Percentiles rank a stretch among this genome's conserved stretches.
phyloP scores from a whole-genome alignment of 2,113 vertebrate genomes.

The Scatophagus argus region DNA sequence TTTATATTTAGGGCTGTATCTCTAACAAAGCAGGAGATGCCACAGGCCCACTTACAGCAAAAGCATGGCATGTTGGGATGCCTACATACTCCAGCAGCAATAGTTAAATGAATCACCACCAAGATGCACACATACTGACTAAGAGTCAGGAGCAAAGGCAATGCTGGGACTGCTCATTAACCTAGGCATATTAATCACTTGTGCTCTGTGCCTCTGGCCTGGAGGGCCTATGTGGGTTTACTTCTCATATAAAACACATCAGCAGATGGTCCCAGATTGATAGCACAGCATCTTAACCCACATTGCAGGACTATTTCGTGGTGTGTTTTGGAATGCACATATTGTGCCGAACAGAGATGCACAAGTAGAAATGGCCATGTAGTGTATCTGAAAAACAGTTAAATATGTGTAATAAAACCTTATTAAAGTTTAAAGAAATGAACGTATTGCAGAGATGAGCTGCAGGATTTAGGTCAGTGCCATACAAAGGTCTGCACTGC shows the following conservation, averaged over 20 bases:
- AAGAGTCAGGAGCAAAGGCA: conserved; percentile 57
- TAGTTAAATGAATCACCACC: conserved; percentile 64
- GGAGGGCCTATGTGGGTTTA: conserved; percentile 61
- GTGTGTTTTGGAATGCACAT: conserved; percentile 7
- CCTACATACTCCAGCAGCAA: conserved; percentile 55
- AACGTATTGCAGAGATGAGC: conserved; percentile 73
- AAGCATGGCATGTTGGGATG: conserved; percentile 33
- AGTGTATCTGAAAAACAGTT: conserved; percentile 59
- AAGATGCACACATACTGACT: conserved; percentile 59
- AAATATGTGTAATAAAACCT: conserved; percentile 77
- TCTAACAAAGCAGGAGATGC: conserved; percentile 68
- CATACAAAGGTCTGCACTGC: conserved; percentile 84
- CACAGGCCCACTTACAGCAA: conserved; percentile 50
- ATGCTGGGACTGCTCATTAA: conserved; percentile 79
- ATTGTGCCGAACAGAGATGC: conserved; percentile 31
- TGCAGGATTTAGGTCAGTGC: conserved; percentile 82
- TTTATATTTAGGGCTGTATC: conserved; percentile 75
- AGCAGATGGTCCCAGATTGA: conserved; percentile 78
- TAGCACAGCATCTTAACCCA: conserved; percentile 51
- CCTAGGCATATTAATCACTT: conserved; percentile 79
- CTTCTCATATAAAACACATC: conserved; percentile 73
- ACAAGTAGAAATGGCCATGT: conserved; percentile 52
- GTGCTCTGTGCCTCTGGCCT: conserved; percentile 67
- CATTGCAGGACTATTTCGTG: conserved; percentile 21
- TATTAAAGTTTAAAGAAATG: conserved; percentile 80